phyloP scores from a whole-genome alignment of 1,140 invertebrate species.

The Pollicipes pollicipes region DNA sequence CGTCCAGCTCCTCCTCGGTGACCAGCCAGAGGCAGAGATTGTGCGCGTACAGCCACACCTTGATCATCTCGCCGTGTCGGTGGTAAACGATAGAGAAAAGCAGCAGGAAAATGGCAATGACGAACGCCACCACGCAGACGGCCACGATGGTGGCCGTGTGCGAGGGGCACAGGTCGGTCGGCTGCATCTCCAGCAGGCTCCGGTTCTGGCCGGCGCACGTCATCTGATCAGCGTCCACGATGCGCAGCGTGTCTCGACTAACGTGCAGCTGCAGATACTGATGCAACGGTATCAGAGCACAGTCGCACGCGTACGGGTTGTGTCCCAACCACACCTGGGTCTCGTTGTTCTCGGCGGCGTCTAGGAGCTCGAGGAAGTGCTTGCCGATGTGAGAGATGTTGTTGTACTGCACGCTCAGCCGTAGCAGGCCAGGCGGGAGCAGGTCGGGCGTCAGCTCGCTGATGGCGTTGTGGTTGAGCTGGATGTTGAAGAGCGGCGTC shows the following conservation, averaged over 20 bases:
- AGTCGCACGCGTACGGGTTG: conserved; percentile 47
- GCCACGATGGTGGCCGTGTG: background rate
- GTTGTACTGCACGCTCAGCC: conserved; percentile 35
- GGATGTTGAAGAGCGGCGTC: conserved; percentile 24
- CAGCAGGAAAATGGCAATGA: background rate
- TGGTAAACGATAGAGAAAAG: background rate
- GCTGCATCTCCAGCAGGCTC: background rate
- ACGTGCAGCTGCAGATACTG: conserved; percentile 28
- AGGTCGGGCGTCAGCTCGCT: conserved; percentile 19
- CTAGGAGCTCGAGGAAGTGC: background rate
- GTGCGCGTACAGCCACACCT: conserved; percentile 47
- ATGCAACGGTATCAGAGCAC: conserved; percentile 34
- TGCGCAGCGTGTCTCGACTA: background rate
- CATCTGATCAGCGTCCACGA: background rate
- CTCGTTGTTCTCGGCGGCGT: conserved; percentile 20
- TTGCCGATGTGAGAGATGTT: conserved; percentile 24
- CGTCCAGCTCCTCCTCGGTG: conserved; percentile 52
- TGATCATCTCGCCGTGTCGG: conserved; percentile 15
- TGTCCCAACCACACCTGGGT: conserved; percentile 31
- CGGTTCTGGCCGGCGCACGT: background rate
- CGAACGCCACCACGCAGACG: background rate
- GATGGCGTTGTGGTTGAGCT: conserved; percentile 19
- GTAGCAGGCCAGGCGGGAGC: conserved; percentile 22
- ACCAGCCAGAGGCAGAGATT: conserved; percentile 43
- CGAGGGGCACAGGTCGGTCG: background rate